Percentiles rank a stretch among this genome's conserved stretches.
Conservation (phyloP, 1,140 invertebrate genomes). For the Drosophila ercepeae region DNA sequence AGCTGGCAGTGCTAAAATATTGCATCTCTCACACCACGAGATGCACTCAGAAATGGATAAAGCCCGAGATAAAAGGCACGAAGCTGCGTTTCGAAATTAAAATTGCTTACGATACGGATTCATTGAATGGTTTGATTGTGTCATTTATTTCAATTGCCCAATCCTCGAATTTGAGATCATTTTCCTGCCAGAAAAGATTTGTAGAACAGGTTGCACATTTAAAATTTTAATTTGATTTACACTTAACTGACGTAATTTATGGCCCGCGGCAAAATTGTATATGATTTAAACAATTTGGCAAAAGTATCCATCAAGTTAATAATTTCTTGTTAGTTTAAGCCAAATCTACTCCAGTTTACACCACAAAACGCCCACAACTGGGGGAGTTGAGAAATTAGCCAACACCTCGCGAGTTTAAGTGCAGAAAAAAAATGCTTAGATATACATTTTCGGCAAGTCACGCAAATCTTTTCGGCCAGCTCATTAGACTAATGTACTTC, state of each 20-base stretch:
- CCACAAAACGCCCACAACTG: slow-evolving; percentile 26
- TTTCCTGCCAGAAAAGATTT: neutral
- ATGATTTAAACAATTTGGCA: neutral
- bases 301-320: neutral
- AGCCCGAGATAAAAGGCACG: slow-evolving; percentile 18
- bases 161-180: neutral
- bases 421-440: slow-evolving; percentile 24
- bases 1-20: slow-evolving; percentile 40
- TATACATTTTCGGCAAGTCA: slow-evolving; percentile 50
- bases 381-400: slow-evolving; percentile 37
- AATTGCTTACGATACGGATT: slow-evolving; percentile 30
- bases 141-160: slow-evolving; percentile 19
- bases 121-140: slow-evolving; percentile 40
- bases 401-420: slow-evolving; percentile 19
- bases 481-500: slow-evolving; percentile 67
- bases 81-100: slow-evolving; percentile 21
- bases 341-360: slow-evolving; percentile 32
- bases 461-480: slow-evolving; percentile 62
- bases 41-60: slow-evolving; percentile 34
- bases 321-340: slow-evolving; percentile 1
- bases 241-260: neutral
- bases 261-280: neutral
- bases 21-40: slow-evolving; percentile 40
- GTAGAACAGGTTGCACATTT: neutral
- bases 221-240: neutral